Evolutionary conservation across 37 sponge, comb jelly and placozoan genomes (phyloP).

Genomic region (Bolinopsis microptera): DNA sequence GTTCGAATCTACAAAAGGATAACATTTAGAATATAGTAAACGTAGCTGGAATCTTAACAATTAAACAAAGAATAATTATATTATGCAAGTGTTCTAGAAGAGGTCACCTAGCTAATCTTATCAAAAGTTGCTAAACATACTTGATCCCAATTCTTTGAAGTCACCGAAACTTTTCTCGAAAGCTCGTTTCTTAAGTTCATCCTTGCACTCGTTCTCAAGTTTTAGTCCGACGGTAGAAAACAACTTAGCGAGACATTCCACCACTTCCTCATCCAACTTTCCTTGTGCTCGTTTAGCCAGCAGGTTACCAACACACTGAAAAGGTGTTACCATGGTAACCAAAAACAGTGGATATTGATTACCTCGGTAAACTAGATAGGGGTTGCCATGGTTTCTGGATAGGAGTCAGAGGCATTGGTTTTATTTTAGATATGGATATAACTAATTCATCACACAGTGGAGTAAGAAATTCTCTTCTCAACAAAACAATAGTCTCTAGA

Average conservation of each 20-base stretch:
- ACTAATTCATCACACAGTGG: no score
- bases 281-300: background rate
- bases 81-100: no score
- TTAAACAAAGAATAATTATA: background rate
- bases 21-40: background rate
- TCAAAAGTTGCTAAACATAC: background rate
- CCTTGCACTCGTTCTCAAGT: constrained; percentile 34
- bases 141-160: background rate
- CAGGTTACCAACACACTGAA: constrained; percentile 13
- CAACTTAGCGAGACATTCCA: constrained; percentile 43
- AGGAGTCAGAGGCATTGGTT: no score
- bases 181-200: constrained; percentile 1
- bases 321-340: no score
- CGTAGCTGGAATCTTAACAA: background rate
- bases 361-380: no score
- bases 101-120: no score
- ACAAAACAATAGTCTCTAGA: no score
- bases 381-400: no score
- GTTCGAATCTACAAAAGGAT: background rate
- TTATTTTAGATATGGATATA: no score
- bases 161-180: background rate
- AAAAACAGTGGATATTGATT: no score
- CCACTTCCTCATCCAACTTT: constrained; percentile 15
- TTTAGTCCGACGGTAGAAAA: constrained; percentile 45
- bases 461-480: no score